Base-by-base conservation (phyloP, 2,888 invertebrate genomes). In the Eustalomyia histrio region DNA sequence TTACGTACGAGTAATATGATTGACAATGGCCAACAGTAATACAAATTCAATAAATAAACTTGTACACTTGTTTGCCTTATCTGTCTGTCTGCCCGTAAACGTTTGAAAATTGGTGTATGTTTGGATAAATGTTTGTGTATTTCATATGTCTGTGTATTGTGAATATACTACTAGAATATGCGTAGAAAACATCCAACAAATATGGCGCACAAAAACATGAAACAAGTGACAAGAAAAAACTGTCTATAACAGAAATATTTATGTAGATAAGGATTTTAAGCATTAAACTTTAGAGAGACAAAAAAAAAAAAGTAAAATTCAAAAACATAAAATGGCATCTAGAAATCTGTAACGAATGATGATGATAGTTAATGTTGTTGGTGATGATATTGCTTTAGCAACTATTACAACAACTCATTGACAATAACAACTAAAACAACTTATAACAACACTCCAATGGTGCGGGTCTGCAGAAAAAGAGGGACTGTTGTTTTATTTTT, bases 181-280 rank as follows among this genome's bases (percentile, higher is more conserved):
- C 76, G 76, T 76, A 74, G 69, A 80, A 76, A 68, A 55, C 61
- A 74, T 39, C 18, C 53, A 80, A 76, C 76, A 80, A 80, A 80
- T 73, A 80, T 80, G 80, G 80, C 80, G 80, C 47, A 67, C 52
- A 29, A 58, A 69, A 43, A 43, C 29, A 35, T 39, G 16, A 55
- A 65, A 61, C 53, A 47, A 64, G 53, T 35, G 57, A 35, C 55
- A 80, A n/a, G n/a, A n/a, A 33, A 69, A 53, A 10, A 57, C 65
- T 43, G 67, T 55, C 55, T 57, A 43, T 57, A 55, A 67, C 43
- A 57, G 39, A 18, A 58, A 16, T 58, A 29, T 58, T 29, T 29
- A 29, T 14, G 35, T 35, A 17, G 24, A 33, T 12, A 14, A 39
- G 43, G 60, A 60, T 47, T 39, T 47, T 12, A 12, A 47, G 5